Evolutionary conservation across 2,888 invertebrate species (phyloP), one percentile per base, ranked within the genome.

Genomic region (Catocala sponsa): DNA sequence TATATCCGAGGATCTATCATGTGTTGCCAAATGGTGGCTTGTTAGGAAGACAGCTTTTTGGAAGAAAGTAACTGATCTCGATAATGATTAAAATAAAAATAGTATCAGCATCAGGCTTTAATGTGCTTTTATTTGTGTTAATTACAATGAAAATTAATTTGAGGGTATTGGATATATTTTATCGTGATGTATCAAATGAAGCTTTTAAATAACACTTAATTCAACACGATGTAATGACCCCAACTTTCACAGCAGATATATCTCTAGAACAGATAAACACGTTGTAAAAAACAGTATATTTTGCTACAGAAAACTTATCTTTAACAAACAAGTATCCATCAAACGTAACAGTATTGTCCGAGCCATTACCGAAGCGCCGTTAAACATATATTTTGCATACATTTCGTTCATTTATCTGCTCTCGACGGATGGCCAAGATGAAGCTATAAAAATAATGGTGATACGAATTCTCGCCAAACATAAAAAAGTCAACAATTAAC

Each of bases 1-100:
- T 90, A 89, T 88, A 85, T 82, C 79, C 76, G 69, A 71, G 70
- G 72, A 80, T 82, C 80, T 80, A 82, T 84, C 81, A 73, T 63
- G 63, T 60, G 50, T 32, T 51, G 59, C 57, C 52, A 66, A 63
- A 59, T 44, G 46, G 60, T 52, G 50, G 64, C 72, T 72, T 74
- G 74, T 76, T 76, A 74, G 72, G 55, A 7, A 25, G 13, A 65
- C 49, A 44, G 43, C 50, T 72, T 74, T 75, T 73, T 58, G 54
- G 51, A 12, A 13, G 25, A 56, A 65, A 64, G 51, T 62, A 43
- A 42, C 10, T 42, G 46, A 56, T 55, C 9, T 2, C 35, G 9
- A 48, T 49, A 15, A 38, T 52, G 7, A 43, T 47, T 25, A 49
- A 42, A 6, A 47, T 47, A 9, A 7, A 35, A 5, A 38, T 25